Conservation (phyloP, 2,888 invertebrate species). For the Serripes groenlandicus region DNA sequence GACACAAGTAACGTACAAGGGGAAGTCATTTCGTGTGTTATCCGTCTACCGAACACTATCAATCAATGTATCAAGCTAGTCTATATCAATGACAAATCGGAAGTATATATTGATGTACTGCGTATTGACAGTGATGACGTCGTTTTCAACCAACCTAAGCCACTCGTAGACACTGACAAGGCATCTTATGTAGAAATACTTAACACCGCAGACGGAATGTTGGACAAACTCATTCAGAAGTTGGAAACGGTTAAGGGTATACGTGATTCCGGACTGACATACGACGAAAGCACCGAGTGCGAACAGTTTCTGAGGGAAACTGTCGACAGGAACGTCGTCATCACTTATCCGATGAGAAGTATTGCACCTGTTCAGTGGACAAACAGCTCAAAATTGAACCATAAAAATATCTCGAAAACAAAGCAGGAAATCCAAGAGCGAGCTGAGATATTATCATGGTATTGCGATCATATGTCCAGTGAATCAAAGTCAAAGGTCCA, state of each 20-base stretch:
- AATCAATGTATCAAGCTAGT: background rate
- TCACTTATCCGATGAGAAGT: conserved; percentile 47
- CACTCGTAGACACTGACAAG: background rate
- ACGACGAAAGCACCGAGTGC: background rate
- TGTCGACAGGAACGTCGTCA: conserved; percentile 11
- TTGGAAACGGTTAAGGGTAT: background rate
- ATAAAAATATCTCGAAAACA: background rate
- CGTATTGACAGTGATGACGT: background rate
- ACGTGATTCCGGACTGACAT: background rate
- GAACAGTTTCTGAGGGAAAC: background rate
- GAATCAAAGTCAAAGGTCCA: background rate
- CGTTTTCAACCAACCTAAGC: background rate
- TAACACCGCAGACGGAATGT: background rate
- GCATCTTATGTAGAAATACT: background rate
- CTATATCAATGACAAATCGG: background rate
- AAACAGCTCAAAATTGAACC: background rate
- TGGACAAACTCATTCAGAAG: background rate
- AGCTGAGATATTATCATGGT: conserved; percentile 45
- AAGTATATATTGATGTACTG: background rate
- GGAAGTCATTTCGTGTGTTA: background rate
- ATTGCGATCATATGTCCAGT: background rate
- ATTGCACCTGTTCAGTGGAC: conserved; percentile 55
- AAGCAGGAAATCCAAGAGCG: conserved; percentile 13
- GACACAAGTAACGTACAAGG: background rate
- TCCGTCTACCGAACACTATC: background rate